Evolutionary conservation across 2,797 vertebrate genomes (phyloP), one percentile per base, ranked within the genome.

Genomic region (Crocodylus rhombifer): DNA sequence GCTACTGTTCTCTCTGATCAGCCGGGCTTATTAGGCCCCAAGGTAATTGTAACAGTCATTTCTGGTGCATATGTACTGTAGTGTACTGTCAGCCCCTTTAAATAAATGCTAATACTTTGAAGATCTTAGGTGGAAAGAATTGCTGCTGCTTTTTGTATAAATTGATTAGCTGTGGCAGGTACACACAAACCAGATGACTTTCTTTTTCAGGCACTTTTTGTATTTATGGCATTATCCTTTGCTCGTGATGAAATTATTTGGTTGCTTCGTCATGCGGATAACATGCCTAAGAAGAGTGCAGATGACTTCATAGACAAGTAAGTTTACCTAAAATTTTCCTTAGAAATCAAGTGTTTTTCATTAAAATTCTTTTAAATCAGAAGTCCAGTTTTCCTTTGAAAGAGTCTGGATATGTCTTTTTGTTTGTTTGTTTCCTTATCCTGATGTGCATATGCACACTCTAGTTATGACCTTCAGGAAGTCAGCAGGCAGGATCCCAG

Each of bases 221-320:
- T 99, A 67, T 99, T 99, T 98, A 99, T 99, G 99, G 99, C 99
- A 5, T 97, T 99, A 93, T 99, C 99, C 2, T 99, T 99, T 90
- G 99, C 99, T 93, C 99, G 99, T 14, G 99, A 99, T 96, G 99
- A 99, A 98, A 99, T 99, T 94, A 99, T 99, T 95, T 99, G 99
- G 99, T 98, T 99, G 18, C 99, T 99, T 82, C 98, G 99, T 93
- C 99, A 99, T 28, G 99, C 99, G 12, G 99, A 99, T 97, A 99
- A 99, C 95, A 99, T 99, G 98, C 99, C 99, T 96, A 99, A 99
- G 98, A 99, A 99, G 98, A 99, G 99, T 42, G 99, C 99, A 87
- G 99, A 99, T 88, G 99, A 99, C 93, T 99, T 99, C 96, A 99
- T 99, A 95, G 99, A 99, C 98, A 99, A 99, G 99, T 99, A 98